Base-by-base conservation (phyloP, 1,140 invertebrate species). In the Sitodiplosis mosellana region DNA sequence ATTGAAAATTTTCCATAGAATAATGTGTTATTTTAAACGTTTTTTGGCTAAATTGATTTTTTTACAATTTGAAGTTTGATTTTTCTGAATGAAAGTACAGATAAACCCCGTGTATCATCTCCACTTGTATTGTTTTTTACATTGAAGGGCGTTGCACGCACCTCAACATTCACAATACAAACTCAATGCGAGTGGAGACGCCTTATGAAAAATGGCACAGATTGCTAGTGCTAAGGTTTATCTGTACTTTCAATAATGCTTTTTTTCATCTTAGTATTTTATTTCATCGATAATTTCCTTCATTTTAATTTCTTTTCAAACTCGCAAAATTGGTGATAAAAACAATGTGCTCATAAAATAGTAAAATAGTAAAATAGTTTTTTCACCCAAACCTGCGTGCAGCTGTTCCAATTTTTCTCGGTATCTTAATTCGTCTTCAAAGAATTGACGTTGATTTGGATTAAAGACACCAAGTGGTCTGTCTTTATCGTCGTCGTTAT, bases 391-490 rank as follows among this genome's bases (percentile, higher is more conserved):
- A 45, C 43, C 22, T 27, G 11, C 20, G 15, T 27, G 14, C 7
- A 48, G 11, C 33, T 48, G 47, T 2, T 21, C 56, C 22, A 61
- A 43, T 20, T 61, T 60, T 38, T 64, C 59, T 6, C 57, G 53
- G 46, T 56, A 64, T n/a, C 61, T 55, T 37, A 57, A 22, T 46
- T 64, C 60, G 48, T 64, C 62, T 46, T 64, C 58, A 6, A 64
- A 56, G 20, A 64, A 60, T 41, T 63, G 58, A 0, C 58, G 54
- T 43, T 64, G 62, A 53, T 61, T 61, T 7, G 62, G 62, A 54
- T 64, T 64, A 17, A 64, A 43, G 6, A 21, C 43, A 45, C 12
- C 36, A 38, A 14, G 14, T 38, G 36, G 14, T n/a, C 12, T 17
- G 14, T 38, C 14, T 34, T 34, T 34, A 27, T 27, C 4, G 27